Evolutionary conservation across 2,888 invertebrate species (phyloP).

Genomic region (Melipona bicolor): DNA sequence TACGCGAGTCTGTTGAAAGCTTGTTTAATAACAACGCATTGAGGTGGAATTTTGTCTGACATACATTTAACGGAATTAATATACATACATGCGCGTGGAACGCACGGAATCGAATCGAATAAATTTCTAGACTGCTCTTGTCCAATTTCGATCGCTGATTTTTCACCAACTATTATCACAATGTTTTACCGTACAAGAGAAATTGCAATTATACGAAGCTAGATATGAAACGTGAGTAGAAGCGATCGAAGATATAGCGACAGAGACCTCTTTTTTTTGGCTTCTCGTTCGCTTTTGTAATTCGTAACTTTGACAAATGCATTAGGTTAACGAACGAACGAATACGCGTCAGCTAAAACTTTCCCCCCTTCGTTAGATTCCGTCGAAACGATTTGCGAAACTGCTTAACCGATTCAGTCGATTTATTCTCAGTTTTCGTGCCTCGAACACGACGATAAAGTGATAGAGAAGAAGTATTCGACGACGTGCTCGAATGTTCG

Average conservation of each 20-base stretch:
- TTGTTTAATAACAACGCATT: slow-evolving; percentile 12
- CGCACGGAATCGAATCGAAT: slow-evolving; percentile 17
- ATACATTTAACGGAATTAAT: slow-evolving; percentile 35
- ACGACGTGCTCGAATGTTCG: slow-evolving; percentile 30
- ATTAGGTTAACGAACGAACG: neutral
- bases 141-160: slow-evolving; percentile 25
- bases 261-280: neutral
- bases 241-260: neutral
- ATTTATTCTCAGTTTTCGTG: slow-evolving; percentile 16
- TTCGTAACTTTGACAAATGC: slow-evolving; percentile 14
- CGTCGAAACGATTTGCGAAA: slow-evolving; percentile 14
- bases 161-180: neutral
- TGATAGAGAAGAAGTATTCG: slow-evolving; percentile 21
- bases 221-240: neutral
- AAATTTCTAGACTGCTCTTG: slow-evolving; percentile 4
- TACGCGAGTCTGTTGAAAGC: slow-evolving; percentile 24
- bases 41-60: slow-evolving; percentile 6
- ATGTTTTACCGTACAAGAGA: neutral
- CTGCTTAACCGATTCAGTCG: slow-evolving; percentile 8
- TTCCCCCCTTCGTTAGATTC: neutral
- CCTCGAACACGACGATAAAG: neutral
- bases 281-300: slow-evolving; percentile 8
- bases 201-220: slow-evolving; percentile 23
- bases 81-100: neutral
- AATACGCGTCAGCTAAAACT: slow-evolving; percentile 5